These are phyloP conservation scores for Anarsia innoxiella DNA, from an alignment of 2,888 invertebrate species.

Conservation along the genomic window DNA sequence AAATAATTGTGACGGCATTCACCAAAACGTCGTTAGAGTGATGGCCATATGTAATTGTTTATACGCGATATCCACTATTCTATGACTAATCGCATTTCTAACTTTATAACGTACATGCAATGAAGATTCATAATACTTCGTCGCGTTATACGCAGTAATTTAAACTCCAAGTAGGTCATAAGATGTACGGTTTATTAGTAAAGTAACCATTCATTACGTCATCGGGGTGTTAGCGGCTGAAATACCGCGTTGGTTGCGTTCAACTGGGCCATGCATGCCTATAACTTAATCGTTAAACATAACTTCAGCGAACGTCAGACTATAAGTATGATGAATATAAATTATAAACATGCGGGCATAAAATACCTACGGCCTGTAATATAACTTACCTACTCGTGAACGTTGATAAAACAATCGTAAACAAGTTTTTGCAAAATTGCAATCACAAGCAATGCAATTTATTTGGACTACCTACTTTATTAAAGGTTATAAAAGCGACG, in stretches of 20 bases:
- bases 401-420: slow-evolving; percentile 52
- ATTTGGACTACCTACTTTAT: no score
- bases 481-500: no score
- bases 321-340: no score
- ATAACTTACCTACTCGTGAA: slow-evolving; percentile 21
- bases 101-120: no score
- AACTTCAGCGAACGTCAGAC: slow-evolving; percentile 41
- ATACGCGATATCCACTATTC: slow-evolving; percentile 18
- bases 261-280: slow-evolving; percentile 63
- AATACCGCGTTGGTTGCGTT: slow-evolving; percentile 48
- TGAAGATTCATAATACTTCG: slow-evolving; percentile 24
- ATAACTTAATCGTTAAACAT: slow-evolving; percentile 51
- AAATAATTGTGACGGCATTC: slow-evolving; percentile 47
- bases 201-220: slow-evolving; percentile 36
- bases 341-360: no score
- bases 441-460: slow-evolving; percentile 22
- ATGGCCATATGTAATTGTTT: slow-evolving; percentile 29
- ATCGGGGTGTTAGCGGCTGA: slow-evolving; percentile 36
- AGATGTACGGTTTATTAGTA: no score
- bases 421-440: slow-evolving; percentile 49
- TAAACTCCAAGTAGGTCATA: slow-evolving; percentile 30
- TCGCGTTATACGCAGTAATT: slow-evolving; percentile 30
- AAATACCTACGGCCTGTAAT: no score
- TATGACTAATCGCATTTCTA: slow-evolving; percentile 21
- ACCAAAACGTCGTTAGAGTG: slow-evolving; percentile 22